Evolutionary conservation across 2,888 invertebrate species (phyloP), one percentile per base, ranked within the genome.

Genomic region (Megamerina dolium): DNA sequence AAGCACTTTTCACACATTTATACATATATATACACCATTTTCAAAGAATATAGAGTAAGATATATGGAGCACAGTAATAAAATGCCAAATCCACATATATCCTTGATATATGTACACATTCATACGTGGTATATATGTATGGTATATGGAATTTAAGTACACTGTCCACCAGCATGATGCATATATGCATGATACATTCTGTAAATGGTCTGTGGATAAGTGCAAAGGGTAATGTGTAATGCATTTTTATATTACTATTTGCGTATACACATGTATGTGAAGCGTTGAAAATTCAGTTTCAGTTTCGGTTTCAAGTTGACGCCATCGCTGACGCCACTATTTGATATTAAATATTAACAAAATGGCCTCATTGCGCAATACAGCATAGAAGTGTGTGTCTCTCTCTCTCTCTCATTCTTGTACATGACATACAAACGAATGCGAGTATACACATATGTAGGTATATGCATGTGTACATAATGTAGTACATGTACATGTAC

Each of bases 271-370:
- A 23, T 23, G 10, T 17, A 18, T 23, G 23, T 23, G 23, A 23
- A n/a, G n/a, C n/a, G 23, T 10, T 8, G 23, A 20, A 41, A 23
- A 37, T 41, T 40, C 40, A 39, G 45, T 45, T 38, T 34, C 41
- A 34, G 35, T 43, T 41, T 37, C 43, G 14, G 21, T n/a, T 19
- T 21, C n/a, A n/a, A n/a, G n/a, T n/a, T n/a, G n/a, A 20, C 20
- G 21, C 13, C n/a, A 5, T 4, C 18, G 23, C 18, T 33, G 37
- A 27, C 34, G 27, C 36, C 33, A 34, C 38, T 42, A 37, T 43
- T 27, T 36, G 26, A 37, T 40, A 61, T 61, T 63, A 61, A 61
- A 63, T 61, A 61, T 61, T 60, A 63, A 61, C 59, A 57, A 61
- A 61, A 63, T 63, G 63, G 59, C 63, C 61, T 58, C 57, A 58